These are phyloP conservation scores for Noctua pronuba DNA, from an alignment of 2,888 invertebrate genomes.

Conservation along the genomic window DNA sequence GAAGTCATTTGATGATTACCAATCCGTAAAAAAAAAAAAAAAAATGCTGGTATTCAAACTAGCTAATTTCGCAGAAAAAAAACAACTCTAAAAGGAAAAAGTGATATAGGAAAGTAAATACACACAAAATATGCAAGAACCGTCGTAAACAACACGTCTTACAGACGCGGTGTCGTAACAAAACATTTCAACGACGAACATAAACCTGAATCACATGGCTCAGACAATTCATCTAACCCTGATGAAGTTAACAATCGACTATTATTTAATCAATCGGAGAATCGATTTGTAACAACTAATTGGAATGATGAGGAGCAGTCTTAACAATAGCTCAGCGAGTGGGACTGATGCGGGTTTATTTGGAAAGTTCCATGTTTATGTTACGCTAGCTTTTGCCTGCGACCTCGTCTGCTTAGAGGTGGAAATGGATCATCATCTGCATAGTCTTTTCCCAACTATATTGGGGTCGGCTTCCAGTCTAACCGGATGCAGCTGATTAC, in stretches of 20 bases:
- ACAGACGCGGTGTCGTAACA: constrained; percentile 49
- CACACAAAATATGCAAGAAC: constrained; percentile 15
- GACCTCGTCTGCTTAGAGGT: not conserved
- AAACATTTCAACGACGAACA: constrained; percentile 48
- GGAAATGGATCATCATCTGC: too few species aligned
- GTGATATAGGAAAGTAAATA: constrained; percentile 18
- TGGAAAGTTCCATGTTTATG: constrained; percentile 44
- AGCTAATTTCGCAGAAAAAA: not conserved
- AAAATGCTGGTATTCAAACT: not conserved
- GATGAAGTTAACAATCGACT: constrained; percentile 57
- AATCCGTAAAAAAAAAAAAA: too few species aligned
- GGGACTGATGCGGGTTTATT: constrained; percentile 33
- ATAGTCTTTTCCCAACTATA: too few species aligned
- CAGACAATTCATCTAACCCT: constrained; percentile 53
- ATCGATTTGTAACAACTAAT: constrained; percentile 73
- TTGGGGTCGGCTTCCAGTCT: too few species aligned
- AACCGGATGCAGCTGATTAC: too few species aligned
- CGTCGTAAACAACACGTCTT: constrained; percentile 6
- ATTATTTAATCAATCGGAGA: constrained; percentile 69
- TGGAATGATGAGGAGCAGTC: constrained; percentile 58
- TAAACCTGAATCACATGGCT: constrained; percentile 55
- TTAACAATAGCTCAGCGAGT: constrained; percentile 47
- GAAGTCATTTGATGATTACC: too few species aligned
- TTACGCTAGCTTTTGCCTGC: constrained; percentile 5
- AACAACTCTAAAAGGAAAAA: constrained; percentile 2